Evolutionary conservation across 2,888 invertebrate genomes (phyloP).

Genomic region (Scrobipalpa atriplicella): DNA sequence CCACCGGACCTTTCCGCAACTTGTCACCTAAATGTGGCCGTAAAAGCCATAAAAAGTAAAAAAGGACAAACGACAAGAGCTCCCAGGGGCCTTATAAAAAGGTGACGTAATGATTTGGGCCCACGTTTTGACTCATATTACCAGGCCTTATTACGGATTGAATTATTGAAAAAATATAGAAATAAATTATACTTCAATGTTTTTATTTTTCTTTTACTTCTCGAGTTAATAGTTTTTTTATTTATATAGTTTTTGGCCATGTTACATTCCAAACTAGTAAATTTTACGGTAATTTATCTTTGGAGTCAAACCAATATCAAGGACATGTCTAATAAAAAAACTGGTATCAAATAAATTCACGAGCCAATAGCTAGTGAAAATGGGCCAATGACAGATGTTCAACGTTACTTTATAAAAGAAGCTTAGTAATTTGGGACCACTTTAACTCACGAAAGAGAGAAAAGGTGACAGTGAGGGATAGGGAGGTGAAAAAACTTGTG

Average conservation of each 20-base stretch:
- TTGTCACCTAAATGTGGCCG: slow-evolving; percentile 19
- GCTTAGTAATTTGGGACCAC: slow-evolving; percentile 16
- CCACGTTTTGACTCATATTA: neutral
- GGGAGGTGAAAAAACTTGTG: neutral
- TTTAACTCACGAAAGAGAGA: slow-evolving; percentile 5
- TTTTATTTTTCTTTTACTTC: too few species aligned
- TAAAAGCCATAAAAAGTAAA: slow-evolving; percentile 21
- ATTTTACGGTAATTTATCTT: too few species aligned
- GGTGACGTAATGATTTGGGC: slow-evolving; percentile 4
- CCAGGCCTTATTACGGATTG: neutral
- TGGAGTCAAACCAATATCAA: too few species aligned
- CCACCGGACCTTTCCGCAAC: slow-evolving; percentile 12
- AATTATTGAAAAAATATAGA: too few species aligned
- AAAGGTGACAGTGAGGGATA: slow-evolving; percentile 8
- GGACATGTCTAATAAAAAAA: neutral
- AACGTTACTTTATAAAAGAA: neutral
- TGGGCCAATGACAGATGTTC: neutral
- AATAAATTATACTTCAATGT: too few species aligned
- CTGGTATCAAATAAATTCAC: neutral
- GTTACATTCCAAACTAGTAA: too few species aligned
- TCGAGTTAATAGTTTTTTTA: too few species aligned
- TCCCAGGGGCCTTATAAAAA: slow-evolving; percentile 8
- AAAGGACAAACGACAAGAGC: slow-evolving; percentile 14
- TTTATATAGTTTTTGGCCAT: too few species aligned
- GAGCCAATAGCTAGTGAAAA: neutral